Base-by-base conservation (phyloP, 2,797 vertebrate genomes). In the Rhinatrema bivittatum region DNA sequence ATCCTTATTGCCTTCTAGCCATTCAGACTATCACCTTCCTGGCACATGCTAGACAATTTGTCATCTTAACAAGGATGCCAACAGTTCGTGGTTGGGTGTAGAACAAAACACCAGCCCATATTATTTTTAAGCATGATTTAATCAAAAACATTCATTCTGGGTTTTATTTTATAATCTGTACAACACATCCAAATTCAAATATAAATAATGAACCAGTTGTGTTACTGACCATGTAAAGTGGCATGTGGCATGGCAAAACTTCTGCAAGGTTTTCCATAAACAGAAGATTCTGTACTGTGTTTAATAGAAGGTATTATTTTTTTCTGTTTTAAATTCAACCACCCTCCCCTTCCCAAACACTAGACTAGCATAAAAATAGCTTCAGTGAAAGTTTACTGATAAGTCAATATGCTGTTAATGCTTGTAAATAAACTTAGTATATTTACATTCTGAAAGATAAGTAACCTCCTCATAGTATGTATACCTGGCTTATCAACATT, bases 161-260 rank as follows among this genome's bases (percentile, higher is more conserved):
- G 42, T 62, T 78, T 79, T 72, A 82, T 74, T 82, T 76, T 63
- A 78, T 84, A 60, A 41, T 80, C 81, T 83, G 50, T 78, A 84
- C 77, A 85, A 32, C 39, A 69, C 42, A 78, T 75, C 67, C 66
- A 76, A 82, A 67, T 67, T 62, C 72, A 70, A 79, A 68, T 54
- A 60, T 70, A 73, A 78, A 76, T 39, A 72, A 25, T 54, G 45
- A 62, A 69, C 78, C 50, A 46, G 57, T 79, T 75, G 62, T 65
- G 63, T 69, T 67, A 65, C 60, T 60, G 60, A 64, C 43, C 61
- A 79, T 32, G 62, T 45, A 52, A 53, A 68, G 56, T 72, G 66
- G 69, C 74, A 74, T 64, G 66, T 65, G 68, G 50, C 60, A 63
- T 39, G 62, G 58, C 63, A 70, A 71, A 75, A 72, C 43, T 64